Conservation (phyloP, 2,797 vertebrate species). For the Sebastes miniatus region DNA sequence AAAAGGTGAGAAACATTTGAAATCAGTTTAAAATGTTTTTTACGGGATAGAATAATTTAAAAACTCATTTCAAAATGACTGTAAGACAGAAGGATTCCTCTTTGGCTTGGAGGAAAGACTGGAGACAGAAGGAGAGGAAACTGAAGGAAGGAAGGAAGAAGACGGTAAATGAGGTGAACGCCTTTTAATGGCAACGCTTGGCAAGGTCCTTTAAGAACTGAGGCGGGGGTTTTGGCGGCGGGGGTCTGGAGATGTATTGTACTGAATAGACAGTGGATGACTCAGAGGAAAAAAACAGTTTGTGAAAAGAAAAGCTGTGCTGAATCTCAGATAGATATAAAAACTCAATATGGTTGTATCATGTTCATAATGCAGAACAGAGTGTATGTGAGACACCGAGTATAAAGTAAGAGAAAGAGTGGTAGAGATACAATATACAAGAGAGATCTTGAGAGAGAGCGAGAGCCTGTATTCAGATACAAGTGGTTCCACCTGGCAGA, state of each 20-base stretch:
- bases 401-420: conserved; percentile 32
- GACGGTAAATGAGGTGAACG: conserved; percentile 28
- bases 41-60: neutral
- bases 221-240: neutral
- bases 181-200: conserved; percentile 53
- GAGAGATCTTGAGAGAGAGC: conserved; percentile 59
- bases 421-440: conserved; percentile 42
- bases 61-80: neutral
- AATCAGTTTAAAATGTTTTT: no score
- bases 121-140: neutral
- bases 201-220: conserved; percentile 32
- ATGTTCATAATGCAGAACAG: neutral
- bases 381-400: neutral
- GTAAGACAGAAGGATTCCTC: neutral
- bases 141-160: conserved; percentile 7
- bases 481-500: conserved; percentile 86
- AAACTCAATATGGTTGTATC: neutral
- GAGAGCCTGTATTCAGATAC: conserved; percentile 74
- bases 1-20: neutral
- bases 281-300: neutral
- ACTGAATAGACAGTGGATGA: conserved; percentile 19
- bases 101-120: neutral
- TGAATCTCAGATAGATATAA: neutral
- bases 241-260: conserved; percentile 21
- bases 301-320: neutral